Conservation (phyloP, 2,888 invertebrate genomes). For the Drosophila ezoana region DNA sequence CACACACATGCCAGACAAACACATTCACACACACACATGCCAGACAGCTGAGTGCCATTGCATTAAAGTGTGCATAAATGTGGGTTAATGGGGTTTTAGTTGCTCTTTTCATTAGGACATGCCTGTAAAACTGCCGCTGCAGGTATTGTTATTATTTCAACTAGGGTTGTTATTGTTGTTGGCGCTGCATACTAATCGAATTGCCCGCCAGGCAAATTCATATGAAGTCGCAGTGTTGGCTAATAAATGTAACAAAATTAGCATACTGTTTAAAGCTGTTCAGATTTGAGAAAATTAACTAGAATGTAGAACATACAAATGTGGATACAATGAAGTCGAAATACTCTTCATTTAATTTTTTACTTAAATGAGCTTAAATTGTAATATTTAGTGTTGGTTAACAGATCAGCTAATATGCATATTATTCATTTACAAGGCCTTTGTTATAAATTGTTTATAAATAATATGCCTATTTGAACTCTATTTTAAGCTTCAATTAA, state of each 20-base stretch:
- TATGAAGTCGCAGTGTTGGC: constrained; percentile 1
- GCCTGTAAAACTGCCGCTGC: constrained; percentile 46
- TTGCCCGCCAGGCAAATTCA: constrained; percentile 21
- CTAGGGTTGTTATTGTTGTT: constrained; percentile 15
- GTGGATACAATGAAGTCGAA: background rate
- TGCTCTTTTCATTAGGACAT: constrained; percentile 64
- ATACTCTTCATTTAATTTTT: background rate
- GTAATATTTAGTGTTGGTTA: background rate
- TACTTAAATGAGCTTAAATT: background rate
- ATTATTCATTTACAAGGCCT: too few relatives aligned
- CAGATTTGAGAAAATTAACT: background rate
- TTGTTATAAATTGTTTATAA: too few relatives aligned
- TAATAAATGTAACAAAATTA: constrained; percentile 12
- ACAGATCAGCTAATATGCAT: too few relatives aligned
- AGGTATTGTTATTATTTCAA: constrained; percentile 15
- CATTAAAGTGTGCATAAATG: constrained; percentile 71
- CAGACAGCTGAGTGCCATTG: constrained; percentile 48
- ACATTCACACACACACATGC: constrained; percentile 14
- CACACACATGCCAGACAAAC: constrained; percentile 10
- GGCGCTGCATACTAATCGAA: constrained; percentile 55
- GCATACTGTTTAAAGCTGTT: background rate
- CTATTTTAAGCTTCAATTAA: too few relatives aligned
- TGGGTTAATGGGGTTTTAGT: constrained; percentile 82
- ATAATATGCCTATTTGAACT: too few relatives aligned
- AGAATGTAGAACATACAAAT: background rate